Evolutionary conservation across 2,113 vertebrate species (phyloP).

Genomic region (Percopsis transmontana): DNA sequence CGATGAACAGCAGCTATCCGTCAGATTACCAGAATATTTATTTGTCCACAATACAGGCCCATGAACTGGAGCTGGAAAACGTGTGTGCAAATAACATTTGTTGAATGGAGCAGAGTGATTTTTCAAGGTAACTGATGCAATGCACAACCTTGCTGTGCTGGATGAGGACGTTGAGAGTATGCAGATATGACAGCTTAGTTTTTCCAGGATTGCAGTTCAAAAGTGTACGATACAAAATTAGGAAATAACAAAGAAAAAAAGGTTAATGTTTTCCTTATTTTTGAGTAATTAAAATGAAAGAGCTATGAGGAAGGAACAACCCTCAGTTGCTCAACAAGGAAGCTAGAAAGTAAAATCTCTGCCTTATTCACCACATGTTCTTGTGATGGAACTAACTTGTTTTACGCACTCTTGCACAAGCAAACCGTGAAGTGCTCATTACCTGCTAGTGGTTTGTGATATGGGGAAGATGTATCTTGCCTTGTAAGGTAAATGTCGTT

Average conservation of each 20-base stretch:
- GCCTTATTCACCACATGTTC: too few species aligned
- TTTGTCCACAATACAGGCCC: constrained; percentile 18
- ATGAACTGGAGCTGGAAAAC: constrained; percentile 33
- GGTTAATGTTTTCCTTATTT: constrained; percentile 31
- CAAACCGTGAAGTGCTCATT: constrained; percentile 15
- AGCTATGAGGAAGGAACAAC: too few species aligned
- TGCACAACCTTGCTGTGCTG: constrained; percentile 26
- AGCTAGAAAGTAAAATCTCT: too few species aligned
- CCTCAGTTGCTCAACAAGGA: too few species aligned
- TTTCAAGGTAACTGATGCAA: constrained; percentile 29
- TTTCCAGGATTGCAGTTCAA: constrained; percentile 32
- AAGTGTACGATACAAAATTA: constrained; percentile 17
- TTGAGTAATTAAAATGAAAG: background rate
- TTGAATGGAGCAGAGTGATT: constrained; percentile 19
- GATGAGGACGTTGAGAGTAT: constrained; percentile 30
- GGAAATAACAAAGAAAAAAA: constrained; percentile 25
- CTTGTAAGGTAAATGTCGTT: constrained; percentile 31
- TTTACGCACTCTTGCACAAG: constrained; percentile 5
- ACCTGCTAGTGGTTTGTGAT: background rate
- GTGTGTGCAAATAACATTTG: constrained; percentile 55
- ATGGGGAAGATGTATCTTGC: constrained; percentile 11
- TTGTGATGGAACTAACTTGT: too few species aligned
- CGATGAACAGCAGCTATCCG: constrained; percentile 39
- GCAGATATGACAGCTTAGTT: constrained; percentile 25
- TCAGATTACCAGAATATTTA: constrained; percentile 27